Percentiles rank a stretch among this genome's conserved stretches.
Conservation (phyloP, 2,888 invertebrate species). For the Salticus scenicus region DNA sequence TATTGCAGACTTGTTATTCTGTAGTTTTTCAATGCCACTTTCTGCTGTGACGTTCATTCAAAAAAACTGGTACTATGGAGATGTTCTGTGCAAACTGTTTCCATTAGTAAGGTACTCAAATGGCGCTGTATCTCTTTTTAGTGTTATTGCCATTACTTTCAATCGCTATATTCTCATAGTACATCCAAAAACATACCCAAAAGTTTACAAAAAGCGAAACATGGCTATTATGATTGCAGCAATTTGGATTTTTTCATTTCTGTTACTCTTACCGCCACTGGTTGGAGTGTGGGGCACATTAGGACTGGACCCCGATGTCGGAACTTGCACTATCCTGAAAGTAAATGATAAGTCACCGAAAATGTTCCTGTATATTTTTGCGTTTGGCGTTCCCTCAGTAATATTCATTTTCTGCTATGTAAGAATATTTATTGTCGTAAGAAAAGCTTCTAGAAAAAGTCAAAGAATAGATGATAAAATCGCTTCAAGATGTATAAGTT, state of each 20-base stretch:
- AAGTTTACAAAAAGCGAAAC: slow-evolving; percentile 82
- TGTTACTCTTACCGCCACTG: slow-evolving; percentile 84
- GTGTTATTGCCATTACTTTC: slow-evolving; percentile 92
- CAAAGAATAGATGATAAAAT: neutral
- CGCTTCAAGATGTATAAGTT: neutral
- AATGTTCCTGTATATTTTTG: slow-evolving; percentile 87
- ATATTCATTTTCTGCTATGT: slow-evolving; percentile 90
- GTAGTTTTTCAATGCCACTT: slow-evolving; percentile 87
- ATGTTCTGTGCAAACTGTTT: slow-evolving; percentile 86
- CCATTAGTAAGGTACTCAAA: slow-evolving; percentile 93
- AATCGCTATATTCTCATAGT: slow-evolving; percentile 82
- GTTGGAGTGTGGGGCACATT: slow-evolving; percentile 89
- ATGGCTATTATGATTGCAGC: slow-evolving; percentile 85
- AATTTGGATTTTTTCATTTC: slow-evolving; percentile 86
- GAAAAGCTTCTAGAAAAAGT: neutral
- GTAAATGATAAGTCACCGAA: slow-evolving; percentile 84
- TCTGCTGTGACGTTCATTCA: slow-evolving; percentile 86
- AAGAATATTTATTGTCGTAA: slow-evolving; percentile 80
- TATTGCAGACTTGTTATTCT: slow-evolving; percentile 89
- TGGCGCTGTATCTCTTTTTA: slow-evolving; percentile 88
- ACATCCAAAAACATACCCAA: slow-evolving; percentile 35
- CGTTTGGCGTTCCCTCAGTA: slow-evolving; percentile 87
- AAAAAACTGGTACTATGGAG: slow-evolving; percentile 87
- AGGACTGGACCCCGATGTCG: slow-evolving; percentile 86
- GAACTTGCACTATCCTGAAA: slow-evolving; percentile 90